Conservation (phyloP, 2,888 invertebrate genomes). For the Ochropleura plecta region DNA sequence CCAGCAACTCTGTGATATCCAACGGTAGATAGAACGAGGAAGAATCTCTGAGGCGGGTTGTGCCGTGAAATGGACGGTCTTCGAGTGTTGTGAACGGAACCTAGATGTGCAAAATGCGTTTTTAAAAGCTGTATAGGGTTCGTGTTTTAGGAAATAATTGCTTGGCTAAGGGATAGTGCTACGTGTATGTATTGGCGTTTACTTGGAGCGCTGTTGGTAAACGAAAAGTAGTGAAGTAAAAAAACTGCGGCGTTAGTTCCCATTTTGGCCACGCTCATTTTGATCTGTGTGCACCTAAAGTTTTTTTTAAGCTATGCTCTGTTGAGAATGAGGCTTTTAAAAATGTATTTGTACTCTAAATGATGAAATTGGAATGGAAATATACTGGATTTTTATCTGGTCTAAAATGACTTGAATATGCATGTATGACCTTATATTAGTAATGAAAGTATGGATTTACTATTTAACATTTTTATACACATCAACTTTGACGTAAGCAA, state of each 20-base stretch:
- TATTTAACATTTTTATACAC: neutral
- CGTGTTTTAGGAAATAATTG: slow-evolving; percentile 6
- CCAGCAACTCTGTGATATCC: slow-evolving; percentile 86
- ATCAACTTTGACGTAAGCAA: neutral
- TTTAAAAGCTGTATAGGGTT: slow-evolving; percentile 20
- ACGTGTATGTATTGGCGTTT: neutral
- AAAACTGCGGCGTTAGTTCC: neutral
- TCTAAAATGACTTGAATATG: slow-evolving; percentile 11
- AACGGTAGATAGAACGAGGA: slow-evolving; percentile 78
- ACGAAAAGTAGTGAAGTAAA: neutral
- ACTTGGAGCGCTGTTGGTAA: neutral
- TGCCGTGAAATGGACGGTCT: slow-evolving; percentile 72
- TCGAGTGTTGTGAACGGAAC: slow-evolving; percentile 51
- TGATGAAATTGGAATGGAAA: slow-evolving; percentile 37
- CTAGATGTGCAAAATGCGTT: slow-evolving; percentile 27
- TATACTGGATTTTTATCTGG: slow-evolving; percentile 36
- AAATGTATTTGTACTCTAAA: slow-evolving; percentile 39
- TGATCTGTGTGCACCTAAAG: neutral
- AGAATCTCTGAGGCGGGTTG: slow-evolving; percentile 78
- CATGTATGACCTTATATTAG: slow-evolving; percentile 5
- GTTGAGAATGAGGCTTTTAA: slow-evolving; percentile 40
- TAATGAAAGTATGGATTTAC: slow-evolving; percentile 19
- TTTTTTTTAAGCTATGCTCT: slow-evolving; percentile 1
- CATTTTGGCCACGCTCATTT: neutral
- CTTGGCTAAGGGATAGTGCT: neutral